Base-by-base conservation (phyloP, 2,113 vertebrate species). In the Anas platyrhynchos region DNA sequence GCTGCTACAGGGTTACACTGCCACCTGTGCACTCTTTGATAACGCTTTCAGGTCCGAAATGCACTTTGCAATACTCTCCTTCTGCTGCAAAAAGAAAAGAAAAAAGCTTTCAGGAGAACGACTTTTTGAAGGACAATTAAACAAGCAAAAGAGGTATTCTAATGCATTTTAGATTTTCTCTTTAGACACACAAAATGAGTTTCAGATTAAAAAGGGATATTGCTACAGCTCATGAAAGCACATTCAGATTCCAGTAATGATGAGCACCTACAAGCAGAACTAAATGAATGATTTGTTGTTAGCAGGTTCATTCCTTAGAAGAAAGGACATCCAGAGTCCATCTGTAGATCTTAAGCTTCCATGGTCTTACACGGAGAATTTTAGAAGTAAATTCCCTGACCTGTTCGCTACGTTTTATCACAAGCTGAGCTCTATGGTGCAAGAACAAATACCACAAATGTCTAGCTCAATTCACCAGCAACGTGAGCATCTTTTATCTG, bases 61-160 rank as follows among this genome's bases (percentile, higher is more conserved):
- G 97, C 99, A 99, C 96, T 99, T 99, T 52, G 99, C 98, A 62
- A 99, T 98, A 78, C 99, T 99, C 55, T 99, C 99, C 80, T 99
- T 99, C 89, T 99, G 99, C 99, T 99, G 96, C 78, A 94, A 98
- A n/a, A 32, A 96, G 72, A 86, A 25, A 97, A 76, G 58, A 31
- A 94, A 67, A 95, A 6, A 29, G 61, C 48, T 66, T 50, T 96
- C 67, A 97, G 82, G 41, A 23, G 7, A 29, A 9, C 59, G 31
- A 10, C 32, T 13, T 63, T 2, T 26, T 0, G 8, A 16, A 20
- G 46, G 6, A 11, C 44, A 29, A 4, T n/a, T 9, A 17, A 81
- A 67, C 11, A 16, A 8, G 16, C 9, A 58, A 23, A 48, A 16
- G 0, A 11, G 0, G 6, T n/a, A 4, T 8, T 11, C 4, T 7